Evolutionary conservation across 2,113 vertebrate genomes (phyloP).

Genomic region (Ochotona princeps): DNA sequence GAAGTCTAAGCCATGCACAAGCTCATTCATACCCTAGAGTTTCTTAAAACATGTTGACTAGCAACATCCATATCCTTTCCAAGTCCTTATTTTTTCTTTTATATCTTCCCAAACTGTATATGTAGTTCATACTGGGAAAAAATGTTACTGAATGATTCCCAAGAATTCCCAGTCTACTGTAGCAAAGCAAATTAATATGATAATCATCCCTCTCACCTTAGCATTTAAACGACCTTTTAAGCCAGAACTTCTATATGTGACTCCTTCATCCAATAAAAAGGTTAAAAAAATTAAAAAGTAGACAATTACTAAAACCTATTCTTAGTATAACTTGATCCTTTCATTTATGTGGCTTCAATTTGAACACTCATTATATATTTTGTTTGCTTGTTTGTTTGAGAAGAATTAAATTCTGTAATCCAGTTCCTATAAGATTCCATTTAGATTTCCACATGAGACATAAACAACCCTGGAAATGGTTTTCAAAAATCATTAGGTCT

Average conservation of each 20-base stretch:
- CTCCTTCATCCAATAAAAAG: not conserved
- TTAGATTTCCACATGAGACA: conserved; percentile 73
- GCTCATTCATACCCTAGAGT: not conserved
- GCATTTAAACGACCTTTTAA: not conserved
- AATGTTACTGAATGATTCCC: not conserved
- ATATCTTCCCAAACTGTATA: conserved; percentile 4
- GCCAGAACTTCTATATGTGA: not conserved
- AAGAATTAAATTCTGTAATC: conserved; percentile 77
- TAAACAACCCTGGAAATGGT: conserved; percentile 69
- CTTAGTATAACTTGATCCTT: not conserved
- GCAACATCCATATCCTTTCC: conserved; percentile 12
- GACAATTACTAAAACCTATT: not conserved
- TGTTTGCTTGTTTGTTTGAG: conserved; percentile 56
- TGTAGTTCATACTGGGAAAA: conserved; percentile 23
- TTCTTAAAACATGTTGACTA: not conserved
- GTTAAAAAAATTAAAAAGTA: not conserved
- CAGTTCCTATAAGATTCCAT: conserved; percentile 73
- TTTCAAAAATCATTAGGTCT: conserved; percentile 71
- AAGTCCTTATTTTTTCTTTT: not conserved
- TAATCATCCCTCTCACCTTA: no score
- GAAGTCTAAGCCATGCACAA: conserved; percentile 36
- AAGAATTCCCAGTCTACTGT: conserved; percentile 7
- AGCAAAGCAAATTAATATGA: no score
- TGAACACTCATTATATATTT: not conserved
- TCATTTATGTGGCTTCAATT: not conserved